A percentile compares a stretch with the other conserved stretches of the same genome.
phyloP scores from a whole-genome alignment of 2,113 vertebrate species.

The Engystomops pustulosus region DNA sequence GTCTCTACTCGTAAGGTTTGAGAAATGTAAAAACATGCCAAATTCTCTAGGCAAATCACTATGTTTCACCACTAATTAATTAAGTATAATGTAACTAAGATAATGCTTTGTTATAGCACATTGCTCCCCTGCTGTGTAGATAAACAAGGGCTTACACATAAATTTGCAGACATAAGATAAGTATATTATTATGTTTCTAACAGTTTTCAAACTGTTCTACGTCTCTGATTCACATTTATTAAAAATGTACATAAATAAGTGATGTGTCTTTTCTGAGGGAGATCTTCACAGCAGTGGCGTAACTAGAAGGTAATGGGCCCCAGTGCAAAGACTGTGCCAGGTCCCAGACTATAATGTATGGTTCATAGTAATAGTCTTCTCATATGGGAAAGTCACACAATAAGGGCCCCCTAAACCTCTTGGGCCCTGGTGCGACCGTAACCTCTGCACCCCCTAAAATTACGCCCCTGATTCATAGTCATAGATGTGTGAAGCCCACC shows the following conservation, averaged over 20 bases:
- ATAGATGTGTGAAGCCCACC: background rate
- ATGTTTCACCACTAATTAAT: constrained; percentile 52
- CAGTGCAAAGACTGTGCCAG: too few relatives aligned
- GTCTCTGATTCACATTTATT: background rate
- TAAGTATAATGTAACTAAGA: constrained; percentile 58
- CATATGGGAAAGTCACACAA: too few relatives aligned
- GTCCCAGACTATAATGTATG: too few relatives aligned
- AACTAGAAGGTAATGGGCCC: too few relatives aligned
- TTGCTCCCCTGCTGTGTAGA: constrained; percentile 50
- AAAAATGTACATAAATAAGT: background rate
- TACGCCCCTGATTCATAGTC: too few relatives aligned
- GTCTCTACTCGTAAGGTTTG: constrained; percentile 46
- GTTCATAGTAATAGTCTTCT: too few relatives aligned
- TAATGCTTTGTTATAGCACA: constrained; percentile 57
- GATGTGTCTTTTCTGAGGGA: background rate
- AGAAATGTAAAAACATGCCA: constrained; percentile 58
- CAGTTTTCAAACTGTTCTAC: background rate
- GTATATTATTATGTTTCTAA: constrained; percentile 37
- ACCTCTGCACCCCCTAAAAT: too few relatives aligned
- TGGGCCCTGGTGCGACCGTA: too few relatives aligned
- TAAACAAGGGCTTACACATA: constrained; percentile 48
- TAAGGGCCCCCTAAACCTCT: too few relatives aligned
- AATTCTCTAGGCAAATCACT: constrained; percentile 54
- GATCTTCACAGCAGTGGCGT: background rate
- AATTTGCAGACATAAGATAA: constrained; percentile 43